phyloP scores from a whole-genome alignment of 2,888 invertebrate genomes.

The Yponomeuta evonymella region DNA sequence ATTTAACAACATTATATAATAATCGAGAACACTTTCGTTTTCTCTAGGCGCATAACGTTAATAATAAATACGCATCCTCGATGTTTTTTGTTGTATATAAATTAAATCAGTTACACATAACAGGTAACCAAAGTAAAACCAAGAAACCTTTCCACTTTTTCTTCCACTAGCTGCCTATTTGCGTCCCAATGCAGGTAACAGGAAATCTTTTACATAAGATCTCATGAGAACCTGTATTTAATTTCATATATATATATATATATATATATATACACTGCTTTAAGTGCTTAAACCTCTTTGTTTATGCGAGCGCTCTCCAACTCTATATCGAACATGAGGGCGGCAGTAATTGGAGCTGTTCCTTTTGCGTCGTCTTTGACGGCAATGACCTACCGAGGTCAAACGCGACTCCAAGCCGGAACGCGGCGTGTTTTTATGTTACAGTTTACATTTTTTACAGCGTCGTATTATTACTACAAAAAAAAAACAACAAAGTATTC shows the following conservation, averaged over 20 bases:
- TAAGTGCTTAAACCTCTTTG: neutral
- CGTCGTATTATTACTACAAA: neutral
- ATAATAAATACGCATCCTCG: too few species aligned
- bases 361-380: constrained; percentile 33
- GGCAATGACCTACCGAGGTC: constrained; percentile 60
- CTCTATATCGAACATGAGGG: neutral
- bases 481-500: too few species aligned
- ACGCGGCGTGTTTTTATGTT: constrained; percentile 36
- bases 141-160: too few species aligned
- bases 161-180: too few species aligned
- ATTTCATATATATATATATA: too few species aligned
- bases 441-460: constrained; percentile 1
- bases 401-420: constrained; percentile 28
- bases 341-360: constrained; percentile 4
- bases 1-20: neutral
- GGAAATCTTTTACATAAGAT: too few species aligned
- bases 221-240: too few species aligned
- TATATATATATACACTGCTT: neutral
- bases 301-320: neutral
- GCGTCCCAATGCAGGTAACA: too few species aligned
- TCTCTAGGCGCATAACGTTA: neutral
- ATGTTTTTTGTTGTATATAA: too few species aligned
- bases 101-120: too few species aligned
- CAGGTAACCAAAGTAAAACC: too few species aligned
- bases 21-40: neutral